Percentiles rank a stretch among this genome's conserved stretches.
Conservation (phyloP, 2,888 invertebrate genomes). For the Cerceris rybyensis region DNA sequence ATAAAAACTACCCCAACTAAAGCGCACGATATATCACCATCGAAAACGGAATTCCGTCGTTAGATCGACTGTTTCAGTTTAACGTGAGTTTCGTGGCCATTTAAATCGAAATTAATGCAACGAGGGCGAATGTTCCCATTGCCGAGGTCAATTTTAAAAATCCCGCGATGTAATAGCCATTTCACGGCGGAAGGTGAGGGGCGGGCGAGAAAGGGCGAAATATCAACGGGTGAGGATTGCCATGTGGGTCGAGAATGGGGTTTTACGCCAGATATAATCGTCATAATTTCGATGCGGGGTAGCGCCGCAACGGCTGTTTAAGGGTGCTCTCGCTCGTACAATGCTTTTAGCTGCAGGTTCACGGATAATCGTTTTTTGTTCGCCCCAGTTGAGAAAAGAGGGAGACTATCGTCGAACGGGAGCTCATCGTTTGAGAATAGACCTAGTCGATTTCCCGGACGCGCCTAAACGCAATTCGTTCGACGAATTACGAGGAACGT, state of each 20-base stretch:
- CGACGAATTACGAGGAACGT: background rate
- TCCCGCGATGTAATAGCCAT: constrained; percentile 74
- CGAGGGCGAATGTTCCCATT: constrained; percentile 26
- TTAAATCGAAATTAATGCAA: constrained; percentile 66
- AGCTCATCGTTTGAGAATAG: constrained; percentile 13
- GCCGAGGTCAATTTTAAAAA: constrained; percentile 70
- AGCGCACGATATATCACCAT: too few species aligned
- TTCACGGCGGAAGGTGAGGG: constrained; percentile 72
- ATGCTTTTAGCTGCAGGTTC: constrained; percentile 51
- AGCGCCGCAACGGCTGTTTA: constrained; percentile 47
- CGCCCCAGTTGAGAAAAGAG: background rate
- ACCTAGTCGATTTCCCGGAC: too few species aligned
- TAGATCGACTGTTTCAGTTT: constrained; percentile 8
- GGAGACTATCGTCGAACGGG: constrained; percentile 16
- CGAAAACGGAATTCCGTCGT: too few species aligned
- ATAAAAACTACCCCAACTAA: too few species aligned
- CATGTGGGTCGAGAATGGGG: constrained; percentile 70
- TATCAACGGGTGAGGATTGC: constrained; percentile 67
- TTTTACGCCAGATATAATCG: constrained; percentile 76
- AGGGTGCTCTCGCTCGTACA: constrained; percentile 39
- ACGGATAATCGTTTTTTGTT: constrained; percentile 36
- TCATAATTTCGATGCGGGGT: constrained; percentile 68
- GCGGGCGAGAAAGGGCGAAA: constrained; percentile 67
- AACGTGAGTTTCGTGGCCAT: constrained; percentile 45
- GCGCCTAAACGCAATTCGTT: constrained; percentile 12